Percentiles rank a stretch among this genome's conserved stretches.
Conservation (phyloP, 2,888 invertebrate genomes). For the Dendrolimus houi region DNA sequence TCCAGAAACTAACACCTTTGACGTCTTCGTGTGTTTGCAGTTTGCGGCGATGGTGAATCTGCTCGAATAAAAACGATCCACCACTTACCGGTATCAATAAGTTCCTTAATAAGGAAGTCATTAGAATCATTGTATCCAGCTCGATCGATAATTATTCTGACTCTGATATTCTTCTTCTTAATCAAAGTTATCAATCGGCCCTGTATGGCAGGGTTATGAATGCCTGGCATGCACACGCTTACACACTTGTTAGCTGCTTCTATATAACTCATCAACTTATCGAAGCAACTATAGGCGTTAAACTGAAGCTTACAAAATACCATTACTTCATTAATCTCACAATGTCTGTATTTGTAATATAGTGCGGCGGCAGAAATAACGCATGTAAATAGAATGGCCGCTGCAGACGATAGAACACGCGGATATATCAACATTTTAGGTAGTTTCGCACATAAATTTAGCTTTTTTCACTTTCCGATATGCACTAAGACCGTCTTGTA, state of each 20-base stretch:
- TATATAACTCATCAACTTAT: conserved; percentile 58
- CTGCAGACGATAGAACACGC: conserved; percentile 54
- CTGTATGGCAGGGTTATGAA: conserved; percentile 66
- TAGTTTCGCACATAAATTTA: conserved; percentile 49
- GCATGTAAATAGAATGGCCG: conserved; percentile 57
- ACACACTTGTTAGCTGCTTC: conserved; percentile 53
- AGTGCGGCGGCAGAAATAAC: conserved; percentile 59
- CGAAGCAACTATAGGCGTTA: conserved; percentile 63
- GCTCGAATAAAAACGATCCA: too few species aligned
- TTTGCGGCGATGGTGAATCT: too few species aligned
- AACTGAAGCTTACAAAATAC: conserved; percentile 67
- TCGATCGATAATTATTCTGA: conserved; percentile 57
- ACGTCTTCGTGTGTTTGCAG: too few species aligned
- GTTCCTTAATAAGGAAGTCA: conserved; percentile 55
- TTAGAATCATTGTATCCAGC: conserved; percentile 56
- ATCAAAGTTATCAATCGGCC: conserved; percentile 51
- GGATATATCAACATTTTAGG: conserved; percentile 59
- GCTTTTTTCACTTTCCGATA: conserved; percentile 15
- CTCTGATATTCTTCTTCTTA: conserved; percentile 48
- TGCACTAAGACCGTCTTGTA: conserved; percentile 37
- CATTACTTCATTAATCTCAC: conserved; percentile 65
- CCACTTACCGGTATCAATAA: conserved; percentile 54
- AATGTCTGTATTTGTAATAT: conserved; percentile 51
- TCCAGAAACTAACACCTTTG: too few species aligned
- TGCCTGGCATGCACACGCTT: conserved; percentile 65